Evolutionary conservation across 2,797 vertebrate genomes (phyloP).

Genomic region (Adrianichthys oophorus): DNA sequence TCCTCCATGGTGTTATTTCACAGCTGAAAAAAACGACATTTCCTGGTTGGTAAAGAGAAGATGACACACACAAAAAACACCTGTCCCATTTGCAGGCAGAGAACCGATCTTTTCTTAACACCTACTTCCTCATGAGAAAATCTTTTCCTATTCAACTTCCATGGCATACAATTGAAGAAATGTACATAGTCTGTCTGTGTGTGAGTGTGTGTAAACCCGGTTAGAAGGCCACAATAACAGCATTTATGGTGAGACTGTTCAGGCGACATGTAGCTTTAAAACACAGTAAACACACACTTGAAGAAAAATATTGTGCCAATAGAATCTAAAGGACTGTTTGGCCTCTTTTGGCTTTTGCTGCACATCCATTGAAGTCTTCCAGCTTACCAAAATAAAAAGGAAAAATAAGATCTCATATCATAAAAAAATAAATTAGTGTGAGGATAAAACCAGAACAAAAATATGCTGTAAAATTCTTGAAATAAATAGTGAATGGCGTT

Average conservation of each 20-base stretch:
- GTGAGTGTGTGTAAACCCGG: background rate
- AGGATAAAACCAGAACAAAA: too few species aligned
- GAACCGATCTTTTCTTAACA: constrained; percentile 26
- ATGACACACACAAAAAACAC: constrained; percentile 12
- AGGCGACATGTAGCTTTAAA: background rate
- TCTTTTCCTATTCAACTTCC: constrained; percentile 32
- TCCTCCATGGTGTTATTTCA: constrained; percentile 22
- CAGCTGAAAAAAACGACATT: constrained; percentile 31
- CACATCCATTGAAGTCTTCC: too few species aligned
- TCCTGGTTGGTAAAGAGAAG: constrained; percentile 6
- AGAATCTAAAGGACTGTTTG: too few species aligned
- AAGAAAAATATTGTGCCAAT: too few species aligned
- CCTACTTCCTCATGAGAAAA: constrained; percentile 30
- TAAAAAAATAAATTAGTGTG: too few species aligned
- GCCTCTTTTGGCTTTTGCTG: too few species aligned
- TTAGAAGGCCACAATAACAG: background rate
- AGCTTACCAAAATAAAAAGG: too few species aligned
- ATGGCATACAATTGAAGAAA: constrained; percentile 40
- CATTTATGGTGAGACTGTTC: background rate
- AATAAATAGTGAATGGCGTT: too few species aligned
- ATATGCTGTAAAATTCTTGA: too few species aligned
- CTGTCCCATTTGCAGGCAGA: constrained; percentile 22
- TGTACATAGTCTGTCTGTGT: constrained; percentile 31
- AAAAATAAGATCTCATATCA: too few species aligned
- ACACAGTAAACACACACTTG: background rate